These are phyloP conservation scores for Rhogogaster chlorosoma DNA, from an alignment of 2,888 invertebrate genomes.

Conservation along the genomic window DNA sequence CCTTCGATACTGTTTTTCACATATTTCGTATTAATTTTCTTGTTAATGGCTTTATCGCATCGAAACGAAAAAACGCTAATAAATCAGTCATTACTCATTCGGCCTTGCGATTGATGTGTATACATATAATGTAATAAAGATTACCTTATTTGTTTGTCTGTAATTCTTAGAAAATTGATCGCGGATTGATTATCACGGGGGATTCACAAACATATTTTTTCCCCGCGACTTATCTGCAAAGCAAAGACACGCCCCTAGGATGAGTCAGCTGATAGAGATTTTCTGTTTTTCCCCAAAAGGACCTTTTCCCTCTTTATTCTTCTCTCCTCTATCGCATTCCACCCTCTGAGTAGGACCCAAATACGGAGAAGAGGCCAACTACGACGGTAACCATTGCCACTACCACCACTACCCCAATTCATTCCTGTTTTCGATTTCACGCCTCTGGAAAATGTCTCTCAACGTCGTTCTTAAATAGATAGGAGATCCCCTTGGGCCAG, in stretches of 20 bases:
- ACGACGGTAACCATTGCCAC: background rate
- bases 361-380: background rate
- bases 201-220: background rate
- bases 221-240: conserved; percentile 22
- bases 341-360: background rate
- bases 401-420: conserved; percentile 42
- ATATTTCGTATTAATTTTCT: background rate
- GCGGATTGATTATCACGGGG: conserved; percentile 7
- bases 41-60: background rate
- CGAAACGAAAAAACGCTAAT: background rate
- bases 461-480: conserved; percentile 46
- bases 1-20: background rate
- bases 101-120: background rate
- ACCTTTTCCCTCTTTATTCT: background rate
- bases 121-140: background rate
- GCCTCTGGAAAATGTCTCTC: conserved; percentile 44
- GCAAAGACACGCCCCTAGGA: conserved; percentile 33
- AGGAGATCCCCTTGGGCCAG: conserved; percentile 48
- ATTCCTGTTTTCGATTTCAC: conserved; percentile 48
- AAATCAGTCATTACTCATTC: background rate
- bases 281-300: conserved; percentile 21
- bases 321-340: background rate
- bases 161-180: conserved; percentile 23
- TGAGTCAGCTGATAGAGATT: conserved; percentile 46
- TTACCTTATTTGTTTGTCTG: background rate